Evolutionary conservation across 2,888 invertebrate genomes (phyloP).

Genomic region (Nemapogon koenigi): DNA sequence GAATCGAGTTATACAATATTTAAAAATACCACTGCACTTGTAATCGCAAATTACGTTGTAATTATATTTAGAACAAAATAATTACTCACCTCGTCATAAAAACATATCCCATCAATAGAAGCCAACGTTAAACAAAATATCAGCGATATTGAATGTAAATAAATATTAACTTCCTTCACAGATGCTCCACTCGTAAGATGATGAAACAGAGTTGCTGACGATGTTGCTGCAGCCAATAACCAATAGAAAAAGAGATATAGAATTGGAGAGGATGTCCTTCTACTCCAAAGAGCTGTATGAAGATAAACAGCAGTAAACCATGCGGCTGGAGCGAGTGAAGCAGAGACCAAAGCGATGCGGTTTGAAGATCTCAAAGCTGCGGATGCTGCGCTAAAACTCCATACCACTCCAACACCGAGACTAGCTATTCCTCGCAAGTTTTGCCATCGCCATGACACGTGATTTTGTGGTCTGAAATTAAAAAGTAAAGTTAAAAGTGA

Average conservation of each 20-base stretch:
- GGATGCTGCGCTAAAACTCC: slow-evolving; percentile 40
- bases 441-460: slow-evolving; percentile 37
- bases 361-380: slow-evolving; percentile 32
- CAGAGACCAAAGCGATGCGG: slow-evolving; percentile 34
- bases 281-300: slow-evolving; percentile 43
- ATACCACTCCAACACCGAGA: slow-evolving; percentile 30
- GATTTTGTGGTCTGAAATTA: no score
- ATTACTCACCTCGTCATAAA: slow-evolving; percentile 48
- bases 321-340: slow-evolving; percentile 38
- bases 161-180: slow-evolving; percentile 30
- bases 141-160: slow-evolving; percentile 33
- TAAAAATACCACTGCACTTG: no score
- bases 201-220: slow-evolving; percentile 35
- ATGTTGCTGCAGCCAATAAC: slow-evolving; percentile 36
- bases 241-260: slow-evolving; percentile 55
- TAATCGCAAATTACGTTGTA: neutral
- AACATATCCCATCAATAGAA: slow-evolving; percentile 43
- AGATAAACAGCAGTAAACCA: slow-evolving; percentile 49
- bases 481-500: no score
- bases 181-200: slow-evolving; percentile 24
- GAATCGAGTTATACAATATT: no score
- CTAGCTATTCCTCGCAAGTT: slow-evolving; percentile 41
- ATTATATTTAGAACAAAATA: neutral
- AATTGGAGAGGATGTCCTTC: slow-evolving; percentile 42
- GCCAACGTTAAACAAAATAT: slow-evolving; percentile 34